A percentile compares a stretch with the other conserved stretches of the same genome.
Evolutionary conservation across 2,797 vertebrate genomes (phyloP).

Genomic region (Miichthys miiuy): DNA sequence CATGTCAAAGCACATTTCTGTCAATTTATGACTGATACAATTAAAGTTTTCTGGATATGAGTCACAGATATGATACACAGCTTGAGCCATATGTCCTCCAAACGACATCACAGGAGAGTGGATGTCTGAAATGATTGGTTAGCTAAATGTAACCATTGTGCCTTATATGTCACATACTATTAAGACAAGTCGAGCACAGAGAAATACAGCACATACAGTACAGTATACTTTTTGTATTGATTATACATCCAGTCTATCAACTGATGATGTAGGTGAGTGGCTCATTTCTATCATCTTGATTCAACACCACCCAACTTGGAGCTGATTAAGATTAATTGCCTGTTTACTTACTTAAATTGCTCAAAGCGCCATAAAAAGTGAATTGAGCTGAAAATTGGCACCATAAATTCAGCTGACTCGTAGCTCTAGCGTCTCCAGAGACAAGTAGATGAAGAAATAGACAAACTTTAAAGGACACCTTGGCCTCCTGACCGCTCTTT

Average conservation of each 20-base stretch:
- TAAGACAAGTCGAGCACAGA: neutral
- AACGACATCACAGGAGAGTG: conserved; percentile 6
- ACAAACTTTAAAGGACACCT: conserved; percentile 74
- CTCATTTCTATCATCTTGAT: conserved; percentile 11
- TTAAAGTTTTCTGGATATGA: neutral
- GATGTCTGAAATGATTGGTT: conserved; percentile 31
- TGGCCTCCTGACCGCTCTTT: conserved; percentile 32
- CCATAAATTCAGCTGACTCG: conserved; percentile 24
- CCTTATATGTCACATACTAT: conserved; percentile 11
- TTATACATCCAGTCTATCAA: conserved; percentile 15
- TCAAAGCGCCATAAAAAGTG: conserved; percentile 45
- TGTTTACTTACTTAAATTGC: conserved; percentile 55
- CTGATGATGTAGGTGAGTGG: neutral
- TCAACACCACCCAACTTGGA: conserved; percentile 28
- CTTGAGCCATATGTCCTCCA: conserved; percentile 3
- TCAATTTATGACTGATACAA: neutral
- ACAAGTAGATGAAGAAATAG: conserved; percentile 18
- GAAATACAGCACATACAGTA: neutral
- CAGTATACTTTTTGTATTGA: conserved; percentile 34
- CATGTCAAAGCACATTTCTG: conserved; percentile 2
- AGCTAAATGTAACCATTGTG: neutral
- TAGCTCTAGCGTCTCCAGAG: neutral
- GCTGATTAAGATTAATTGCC: conserved; percentile 43
- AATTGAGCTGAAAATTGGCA: conserved; percentile 47
- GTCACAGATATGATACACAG: neutral